Conservation (phyloP, 2,797 vertebrate species). For the Sebastes hubbsi region DNA sequence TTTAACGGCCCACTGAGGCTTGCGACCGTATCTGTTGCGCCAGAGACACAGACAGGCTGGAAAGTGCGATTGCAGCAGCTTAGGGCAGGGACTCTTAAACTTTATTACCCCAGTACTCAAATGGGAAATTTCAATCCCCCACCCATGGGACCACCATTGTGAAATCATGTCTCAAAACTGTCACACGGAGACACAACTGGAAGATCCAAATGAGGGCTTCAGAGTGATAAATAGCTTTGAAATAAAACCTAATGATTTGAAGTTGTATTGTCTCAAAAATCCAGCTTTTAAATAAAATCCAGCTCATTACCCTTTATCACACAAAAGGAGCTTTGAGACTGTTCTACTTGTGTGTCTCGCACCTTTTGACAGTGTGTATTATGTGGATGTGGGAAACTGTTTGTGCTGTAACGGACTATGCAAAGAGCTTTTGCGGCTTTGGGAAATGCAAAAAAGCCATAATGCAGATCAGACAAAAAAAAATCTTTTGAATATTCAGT, state of each 20-base stretch:
- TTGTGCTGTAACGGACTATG: constrained; percentile 17
- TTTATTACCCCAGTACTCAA: constrained; percentile 55
- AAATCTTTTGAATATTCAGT: constrained; percentile 51
- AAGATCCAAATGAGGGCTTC: background rate
- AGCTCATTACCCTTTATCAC: constrained; percentile 1
- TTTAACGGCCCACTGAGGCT: constrained; percentile 57
- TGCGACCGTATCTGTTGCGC: constrained; percentile 59
- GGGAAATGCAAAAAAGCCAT: constrained; percentile 24
- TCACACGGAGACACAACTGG: background rate
- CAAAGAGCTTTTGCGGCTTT: constrained; percentile 24
- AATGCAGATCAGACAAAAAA: constrained; percentile 44
- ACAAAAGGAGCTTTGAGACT: background rate
- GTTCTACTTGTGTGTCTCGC: background rate
- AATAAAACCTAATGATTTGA: background rate
- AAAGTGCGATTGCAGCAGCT: constrained; percentile 45
- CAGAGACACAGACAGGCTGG: constrained; percentile 55
- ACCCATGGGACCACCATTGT: constrained; percentile 10
- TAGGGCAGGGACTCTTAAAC: constrained; percentile 50
- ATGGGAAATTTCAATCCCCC: constrained; percentile 47
- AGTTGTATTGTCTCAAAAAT: background rate
- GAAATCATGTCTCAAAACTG: constrained; percentile 33
- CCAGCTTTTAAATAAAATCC: constrained; percentile 3
- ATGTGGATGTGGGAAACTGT: background rate
- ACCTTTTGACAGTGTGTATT: constrained; percentile 5
- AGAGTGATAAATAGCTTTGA: background rate